These are phyloP conservation scores for Synaphobranchus kaupii DNA, from an alignment of 2,797 vertebrate species.

Conservation along the genomic window DNA sequence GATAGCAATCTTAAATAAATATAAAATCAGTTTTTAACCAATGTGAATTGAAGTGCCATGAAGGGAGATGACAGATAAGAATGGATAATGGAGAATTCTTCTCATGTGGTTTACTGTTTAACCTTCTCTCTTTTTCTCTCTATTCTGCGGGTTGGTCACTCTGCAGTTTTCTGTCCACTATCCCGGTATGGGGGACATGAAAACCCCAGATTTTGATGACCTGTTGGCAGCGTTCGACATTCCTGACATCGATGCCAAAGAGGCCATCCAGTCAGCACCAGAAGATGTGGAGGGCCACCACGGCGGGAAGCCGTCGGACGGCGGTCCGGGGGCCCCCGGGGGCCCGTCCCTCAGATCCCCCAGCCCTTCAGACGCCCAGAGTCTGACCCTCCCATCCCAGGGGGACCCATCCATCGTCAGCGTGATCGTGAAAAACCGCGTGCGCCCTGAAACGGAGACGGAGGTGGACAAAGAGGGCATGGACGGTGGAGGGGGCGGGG, in stretches of 20 bases:
- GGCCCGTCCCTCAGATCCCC: conserved; percentile 67
- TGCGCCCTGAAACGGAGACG: conserved; percentile 78
- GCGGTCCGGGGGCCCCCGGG: conserved; percentile 62
- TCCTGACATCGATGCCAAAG: conserved; percentile 94
- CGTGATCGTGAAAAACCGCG: conserved; percentile 96
- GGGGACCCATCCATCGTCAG: conserved; percentile 88
- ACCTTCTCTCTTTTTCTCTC: background rate
- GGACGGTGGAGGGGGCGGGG: conserved; percentile 56
- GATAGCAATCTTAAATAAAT: background rate
- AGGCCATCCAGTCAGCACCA: conserved; percentile 90
- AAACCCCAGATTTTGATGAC: conserved; percentile 98
- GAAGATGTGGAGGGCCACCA: conserved; percentile 85
- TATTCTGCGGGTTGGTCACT: background rate
- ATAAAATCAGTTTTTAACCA: background rate
- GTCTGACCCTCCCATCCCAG: conserved; percentile 44
- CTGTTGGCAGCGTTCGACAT: conserved; percentile 98
- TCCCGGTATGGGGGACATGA: conserved; percentile 97
- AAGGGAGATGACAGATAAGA: background rate
- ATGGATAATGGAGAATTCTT: background rate
- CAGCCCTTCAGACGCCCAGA: conserved; percentile 67
- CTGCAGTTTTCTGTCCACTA: conserved; percentile 67
- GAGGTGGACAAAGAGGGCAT: conserved; percentile 67
- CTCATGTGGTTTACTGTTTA: background rate
- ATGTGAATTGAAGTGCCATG: background rate
- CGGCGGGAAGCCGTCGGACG: conserved; percentile 53